A percentile compares a stretch with the other conserved stretches of the same genome.
These are phyloP conservation scores for Myanophis thanlyinensis DNA, from an alignment of 2,113 vertebrate species.

Conservation along the genomic window DNA sequence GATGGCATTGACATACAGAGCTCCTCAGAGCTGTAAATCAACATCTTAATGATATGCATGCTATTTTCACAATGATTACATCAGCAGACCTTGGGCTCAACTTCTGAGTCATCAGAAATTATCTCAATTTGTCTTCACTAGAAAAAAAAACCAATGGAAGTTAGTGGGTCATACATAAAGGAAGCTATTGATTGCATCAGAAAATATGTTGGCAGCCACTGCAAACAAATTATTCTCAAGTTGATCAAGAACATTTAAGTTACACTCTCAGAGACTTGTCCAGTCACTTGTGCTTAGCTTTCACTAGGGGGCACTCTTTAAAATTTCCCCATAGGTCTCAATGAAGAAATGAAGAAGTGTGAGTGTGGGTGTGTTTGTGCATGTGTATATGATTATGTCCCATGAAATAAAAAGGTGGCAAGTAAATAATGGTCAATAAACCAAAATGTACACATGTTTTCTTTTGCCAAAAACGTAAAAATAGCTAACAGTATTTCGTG, in stretches of 20 bases:
- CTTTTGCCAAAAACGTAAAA: not conserved
- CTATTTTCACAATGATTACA: constrained; percentile 13
- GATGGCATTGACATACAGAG: not conserved
- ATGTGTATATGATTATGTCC: not conserved
- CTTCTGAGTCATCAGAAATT: constrained; percentile 5
- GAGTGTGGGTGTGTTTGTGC: not conserved
- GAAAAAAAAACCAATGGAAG: not conserved
- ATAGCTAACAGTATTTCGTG: not conserved
- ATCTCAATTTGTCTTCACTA: not conserved
- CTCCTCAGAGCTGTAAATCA: not conserved
- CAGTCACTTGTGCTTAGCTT: not conserved
- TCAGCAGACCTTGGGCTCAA: constrained; percentile 10
- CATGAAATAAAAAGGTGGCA: not conserved
- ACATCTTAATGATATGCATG: not conserved
- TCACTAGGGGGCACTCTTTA: not conserved
- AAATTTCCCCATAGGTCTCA: not conserved
- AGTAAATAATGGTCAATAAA: not conserved
- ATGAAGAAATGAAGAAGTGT: not conserved
- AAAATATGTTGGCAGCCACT: not conserved
- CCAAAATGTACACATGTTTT: not conserved
- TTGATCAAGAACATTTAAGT: not conserved
- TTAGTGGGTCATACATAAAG: not conserved
- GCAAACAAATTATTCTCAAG: not conserved
- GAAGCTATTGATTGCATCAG: not conserved
- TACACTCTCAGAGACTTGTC: not conserved